Evolutionary conservation across 1,140 invertebrate species (phyloP), one percentile per base, ranked within the genome.

Genomic region (Dinoponera quadriceps): DNA sequence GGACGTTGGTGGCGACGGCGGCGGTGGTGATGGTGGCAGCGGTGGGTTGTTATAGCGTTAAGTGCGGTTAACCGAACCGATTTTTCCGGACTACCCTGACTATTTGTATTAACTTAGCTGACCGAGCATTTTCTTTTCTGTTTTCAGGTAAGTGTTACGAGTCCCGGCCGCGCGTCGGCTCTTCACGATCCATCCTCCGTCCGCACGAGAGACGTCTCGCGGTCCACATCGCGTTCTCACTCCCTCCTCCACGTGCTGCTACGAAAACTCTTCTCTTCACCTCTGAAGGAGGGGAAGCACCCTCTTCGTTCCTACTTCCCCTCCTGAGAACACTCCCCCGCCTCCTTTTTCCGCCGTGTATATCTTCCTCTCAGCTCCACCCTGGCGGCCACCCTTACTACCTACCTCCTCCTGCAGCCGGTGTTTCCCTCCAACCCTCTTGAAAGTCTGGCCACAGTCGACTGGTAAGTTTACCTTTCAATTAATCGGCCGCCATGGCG

Each of bases 401-500:
- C 38, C 57, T 48, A 14, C 54, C 55, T 80, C 63, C 38, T 57
- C 66, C 60, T 62, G 55, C 51, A 1, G 51, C 69, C 55, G 60
- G 55, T 69, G 71, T 68, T 85, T 74, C 66, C 60, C 72, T 59
- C 49, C 75, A 72, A 74, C 69, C 63, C 89, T 90, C 88, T 88
- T 78, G 90, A 91, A 92, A 93, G 91, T 92, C 91, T 91, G 88
- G 84, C 85, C 86, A 90, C 85, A 87, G 85, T 83, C 87, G 90
- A 88, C 90, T 83, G 91, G 90, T 92, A 88, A 92, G 92, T 93
- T 93, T 93, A 93, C 92, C 91, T 93, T 93, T 92, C 91, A 93
- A 92, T 92, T 92, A 93, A 93, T 91, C 91, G 89, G 84, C 89
- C 87, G 84, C 90, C 88, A 90, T 89, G 82, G 81, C 75, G 87